Percentiles rank a stretch among this genome's conserved stretches.
These are phyloP conservation scores for Yponomeuta plumbellus DNA, from an alignment of 2,888 invertebrate genomes.

Conservation along the genomic window DNA sequence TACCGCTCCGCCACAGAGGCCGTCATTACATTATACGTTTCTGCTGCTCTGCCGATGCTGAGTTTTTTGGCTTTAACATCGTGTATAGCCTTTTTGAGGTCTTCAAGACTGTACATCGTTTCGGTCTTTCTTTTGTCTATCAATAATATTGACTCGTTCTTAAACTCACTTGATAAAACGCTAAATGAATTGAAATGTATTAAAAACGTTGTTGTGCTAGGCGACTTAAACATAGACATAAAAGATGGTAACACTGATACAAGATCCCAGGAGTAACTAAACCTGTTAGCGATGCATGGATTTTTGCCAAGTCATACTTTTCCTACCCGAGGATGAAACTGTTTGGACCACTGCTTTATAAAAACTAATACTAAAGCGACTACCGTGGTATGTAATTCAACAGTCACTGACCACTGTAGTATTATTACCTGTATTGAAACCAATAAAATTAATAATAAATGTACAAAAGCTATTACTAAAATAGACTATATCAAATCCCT, in stretches of 20 bases:
- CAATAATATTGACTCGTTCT: too few species aligned
- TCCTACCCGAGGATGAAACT: background rate
- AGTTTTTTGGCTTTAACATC: too few species aligned
- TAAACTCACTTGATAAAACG: too few species aligned
- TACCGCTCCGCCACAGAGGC: too few species aligned
- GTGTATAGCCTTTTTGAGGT: too few species aligned
- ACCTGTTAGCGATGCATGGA: slow-evolving; percentile 4
- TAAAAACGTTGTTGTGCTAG: background rate
- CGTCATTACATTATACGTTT: too few species aligned
- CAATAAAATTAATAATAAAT: background rate
- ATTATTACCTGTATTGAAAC: background rate
- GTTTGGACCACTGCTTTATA: background rate
- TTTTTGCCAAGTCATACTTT: background rate
- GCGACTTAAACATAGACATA: background rate
- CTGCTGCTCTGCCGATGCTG: too few species aligned
- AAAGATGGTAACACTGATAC: background rate
- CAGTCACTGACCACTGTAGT: background rate
- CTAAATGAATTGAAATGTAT: too few species aligned
- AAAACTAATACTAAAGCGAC: background rate
- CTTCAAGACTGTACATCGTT: too few species aligned
- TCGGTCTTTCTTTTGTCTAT: too few species aligned
- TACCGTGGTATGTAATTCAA: background rate
- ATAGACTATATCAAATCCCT: background rate
- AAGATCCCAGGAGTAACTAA: background rate
- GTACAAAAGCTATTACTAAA: background rate